Evolutionary conservation across 2,888 invertebrate genomes (phyloP).

Genomic region (Endotricha flammealis): DNA sequence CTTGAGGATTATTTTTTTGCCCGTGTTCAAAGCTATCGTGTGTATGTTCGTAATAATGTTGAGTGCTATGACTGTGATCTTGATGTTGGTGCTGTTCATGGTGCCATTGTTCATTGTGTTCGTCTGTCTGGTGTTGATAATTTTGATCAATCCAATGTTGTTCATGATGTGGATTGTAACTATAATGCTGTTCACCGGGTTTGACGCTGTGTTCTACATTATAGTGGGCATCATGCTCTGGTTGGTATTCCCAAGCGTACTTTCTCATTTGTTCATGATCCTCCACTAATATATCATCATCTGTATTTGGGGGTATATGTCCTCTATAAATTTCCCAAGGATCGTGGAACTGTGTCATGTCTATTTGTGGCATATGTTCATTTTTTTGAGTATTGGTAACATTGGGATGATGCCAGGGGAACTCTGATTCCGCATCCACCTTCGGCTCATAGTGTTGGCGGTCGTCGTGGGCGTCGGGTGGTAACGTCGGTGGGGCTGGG

Average conservation of each 20-base stretch:
- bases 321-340: conserved; percentile 86
- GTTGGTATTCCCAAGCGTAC: conserved; percentile 51
- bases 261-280: conserved; percentile 48
- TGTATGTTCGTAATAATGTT: conserved; percentile 21
- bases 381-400: conserved; percentile 40
- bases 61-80: conserved; percentile 19
- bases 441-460: conserved; percentile 52
- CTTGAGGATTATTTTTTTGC: conserved; percentile 18
- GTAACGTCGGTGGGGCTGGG: conserved; percentile 41
- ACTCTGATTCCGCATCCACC: conserved; percentile 62
- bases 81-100: conserved; percentile 26
- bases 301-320: conserved; percentile 53
- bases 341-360: conserved; percentile 71
- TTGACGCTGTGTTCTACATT: conserved; percentile 21
- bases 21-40: conserved; percentile 22
- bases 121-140: conserved; percentile 20
- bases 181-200: conserved; percentile 8
- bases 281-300: conserved; percentile 29
- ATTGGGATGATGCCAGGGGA: conserved; percentile 68
- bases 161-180: conserved; percentile 5
- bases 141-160: conserved; percentile 10
- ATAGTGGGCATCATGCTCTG: conserved; percentile 20
- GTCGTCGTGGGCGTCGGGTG: conserved; percentile 44
- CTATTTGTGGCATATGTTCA: conserved; percentile 31
- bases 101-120: conserved; percentile 22